Percentiles rank a stretch among this genome's conserved stretches.
Evolutionary conservation across 2,888 invertebrate genomes (phyloP).

Genomic region (Tiliacea aurago): DNA sequence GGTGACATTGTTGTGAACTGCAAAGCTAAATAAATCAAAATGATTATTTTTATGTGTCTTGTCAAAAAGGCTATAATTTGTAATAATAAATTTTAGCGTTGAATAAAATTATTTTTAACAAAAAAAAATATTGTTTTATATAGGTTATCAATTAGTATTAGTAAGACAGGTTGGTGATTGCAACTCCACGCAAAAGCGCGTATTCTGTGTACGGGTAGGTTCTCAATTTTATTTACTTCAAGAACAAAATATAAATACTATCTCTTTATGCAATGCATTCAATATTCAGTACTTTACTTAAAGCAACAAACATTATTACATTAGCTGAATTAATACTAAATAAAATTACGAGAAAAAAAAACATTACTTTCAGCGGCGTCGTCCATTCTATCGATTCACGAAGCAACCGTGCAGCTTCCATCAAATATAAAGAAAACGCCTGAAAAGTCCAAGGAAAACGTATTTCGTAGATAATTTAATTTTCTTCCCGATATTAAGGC

Average conservation of each 20-base stretch:
- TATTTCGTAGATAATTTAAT: conserved; percentile 72
- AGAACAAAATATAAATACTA: background rate
- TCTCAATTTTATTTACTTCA: background rate
- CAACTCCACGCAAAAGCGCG: no score
- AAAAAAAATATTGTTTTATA: background rate
- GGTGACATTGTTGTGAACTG: no score
- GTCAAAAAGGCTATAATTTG: background rate
- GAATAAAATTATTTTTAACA: background rate
- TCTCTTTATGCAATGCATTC: background rate
- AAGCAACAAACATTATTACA: background rate
- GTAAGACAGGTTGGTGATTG: no score
- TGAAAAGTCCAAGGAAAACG: conserved; percentile 54
- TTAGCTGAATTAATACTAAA: conserved; percentile 7
- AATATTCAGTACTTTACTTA: background rate
- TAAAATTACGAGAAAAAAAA: conserved; percentile 23
- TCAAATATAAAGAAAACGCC: conserved; percentile 62
- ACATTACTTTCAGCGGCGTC: background rate
- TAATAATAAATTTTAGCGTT: background rate
- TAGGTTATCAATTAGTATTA: no score
- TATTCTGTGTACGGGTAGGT: no score
- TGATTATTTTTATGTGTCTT: conserved; percentile 8
- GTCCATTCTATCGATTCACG: conserved; percentile 44
- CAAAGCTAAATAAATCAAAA: no score
- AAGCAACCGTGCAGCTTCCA: conserved; percentile 53
- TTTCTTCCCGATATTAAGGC: conserved; percentile 62